Conservation (phyloP, 2,888 invertebrate genomes). For the Protonemura montana region DNA sequence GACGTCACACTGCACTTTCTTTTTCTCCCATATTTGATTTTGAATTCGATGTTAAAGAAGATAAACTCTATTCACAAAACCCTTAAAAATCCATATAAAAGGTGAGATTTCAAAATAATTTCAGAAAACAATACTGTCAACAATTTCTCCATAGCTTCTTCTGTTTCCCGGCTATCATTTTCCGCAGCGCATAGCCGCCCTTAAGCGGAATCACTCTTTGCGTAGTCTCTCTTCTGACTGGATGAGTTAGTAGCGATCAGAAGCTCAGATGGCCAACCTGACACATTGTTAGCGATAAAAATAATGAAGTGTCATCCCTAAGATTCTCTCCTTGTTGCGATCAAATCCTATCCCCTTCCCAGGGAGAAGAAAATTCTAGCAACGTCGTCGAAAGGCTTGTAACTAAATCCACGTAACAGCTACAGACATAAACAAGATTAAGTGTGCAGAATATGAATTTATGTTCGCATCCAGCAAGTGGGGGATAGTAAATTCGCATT, state of each 20-base stretch:
- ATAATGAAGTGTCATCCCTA: slow-evolving; percentile 28
- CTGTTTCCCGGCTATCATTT: no score
- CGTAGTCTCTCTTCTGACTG: no score
- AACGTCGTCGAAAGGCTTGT: not conserved
- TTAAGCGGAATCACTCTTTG: no score
- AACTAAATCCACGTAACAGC: not conserved
- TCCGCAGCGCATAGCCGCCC: no score
- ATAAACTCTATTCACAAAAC: no score
- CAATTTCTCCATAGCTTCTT: no score
- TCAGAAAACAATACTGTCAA: no score
- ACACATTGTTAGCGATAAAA: slow-evolving; percentile 35
- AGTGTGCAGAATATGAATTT: not conserved
- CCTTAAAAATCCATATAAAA: no score
- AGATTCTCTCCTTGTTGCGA: not conserved
- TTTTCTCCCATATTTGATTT: no score
- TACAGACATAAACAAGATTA: not conserved
- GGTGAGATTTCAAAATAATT: no score
- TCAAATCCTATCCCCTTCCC: not conserved
- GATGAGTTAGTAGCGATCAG: not conserved
- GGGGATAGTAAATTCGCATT: not conserved
- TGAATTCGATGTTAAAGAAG: no score
- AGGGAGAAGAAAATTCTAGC: not conserved
- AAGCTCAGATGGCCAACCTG: not conserved
- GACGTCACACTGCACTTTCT: no score
- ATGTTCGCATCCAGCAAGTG: not conserved